Evolutionary conservation across 92 coral and sea anemone species (phyloP).

Genomic region (Paramuricea clavata): DNA sequence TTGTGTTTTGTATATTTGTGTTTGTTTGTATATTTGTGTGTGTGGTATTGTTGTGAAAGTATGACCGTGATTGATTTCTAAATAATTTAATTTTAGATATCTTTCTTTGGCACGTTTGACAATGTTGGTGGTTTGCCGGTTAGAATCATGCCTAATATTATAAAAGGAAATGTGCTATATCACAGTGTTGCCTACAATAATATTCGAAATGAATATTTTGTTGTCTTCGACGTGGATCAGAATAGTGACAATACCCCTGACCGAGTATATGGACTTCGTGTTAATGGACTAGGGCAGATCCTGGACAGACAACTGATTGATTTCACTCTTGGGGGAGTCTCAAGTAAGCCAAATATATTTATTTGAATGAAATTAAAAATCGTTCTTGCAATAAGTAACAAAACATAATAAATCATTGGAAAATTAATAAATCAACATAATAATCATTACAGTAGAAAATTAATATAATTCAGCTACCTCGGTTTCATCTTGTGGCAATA

Average conservation of each 20-base stretch:
- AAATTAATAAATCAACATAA: too few relatives aligned
- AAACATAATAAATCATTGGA: background rate
- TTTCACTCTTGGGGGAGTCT: constrained; percentile 73
- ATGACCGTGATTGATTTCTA: too few relatives aligned
- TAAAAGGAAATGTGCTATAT: constrained; percentile 82
- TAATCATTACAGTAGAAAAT: too few relatives aligned
- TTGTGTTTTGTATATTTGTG: too few relatives aligned
- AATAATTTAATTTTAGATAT: constrained; percentile 64
- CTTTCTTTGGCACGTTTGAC: constrained; percentile 73
- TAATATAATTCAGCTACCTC: too few relatives aligned
- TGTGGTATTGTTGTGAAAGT: too few relatives aligned
- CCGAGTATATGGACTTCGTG: constrained; percentile 77
- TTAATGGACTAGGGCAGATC: constrained; percentile 67
- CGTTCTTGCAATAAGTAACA: background rate
- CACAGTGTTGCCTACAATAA: constrained; percentile 87
- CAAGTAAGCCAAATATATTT: constrained; percentile 59
- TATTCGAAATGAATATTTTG: constrained; percentile 79
- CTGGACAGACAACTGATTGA: constrained; percentile 75
- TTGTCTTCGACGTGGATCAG: constrained; percentile 87
- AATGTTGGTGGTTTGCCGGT: constrained; percentile 65
- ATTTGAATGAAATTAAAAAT: too few relatives aligned
- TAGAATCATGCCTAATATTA: constrained; percentile 65
- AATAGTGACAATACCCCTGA: constrained; percentile 80
- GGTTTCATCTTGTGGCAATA: too few relatives aligned
- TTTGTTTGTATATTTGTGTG: too few relatives aligned